These are phyloP conservation scores for Drosophila anomalipes DNA, from an alignment of 2,888 invertebrate genomes.

Conservation along the genomic window DNA sequence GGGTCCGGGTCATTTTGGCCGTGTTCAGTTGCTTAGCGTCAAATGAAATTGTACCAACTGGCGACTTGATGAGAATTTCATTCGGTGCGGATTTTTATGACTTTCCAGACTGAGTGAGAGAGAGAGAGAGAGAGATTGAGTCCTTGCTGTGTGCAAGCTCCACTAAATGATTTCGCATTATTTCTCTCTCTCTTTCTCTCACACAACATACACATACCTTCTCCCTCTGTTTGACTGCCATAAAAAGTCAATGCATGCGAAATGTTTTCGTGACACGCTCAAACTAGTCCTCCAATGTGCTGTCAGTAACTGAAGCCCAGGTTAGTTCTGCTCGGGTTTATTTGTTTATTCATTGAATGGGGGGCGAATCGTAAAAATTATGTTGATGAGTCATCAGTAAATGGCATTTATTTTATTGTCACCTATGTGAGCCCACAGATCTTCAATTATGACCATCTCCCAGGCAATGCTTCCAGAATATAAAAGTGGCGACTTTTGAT, in stretches of 20 bases:
- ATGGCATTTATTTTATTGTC: slow-evolving; percentile 80
- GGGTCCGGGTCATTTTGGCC: slow-evolving; percentile 49
- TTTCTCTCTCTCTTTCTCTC: slow-evolving; percentile 33
- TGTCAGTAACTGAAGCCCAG: slow-evolving; percentile 19
- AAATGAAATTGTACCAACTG: slow-evolving; percentile 75
- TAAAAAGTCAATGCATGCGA: slow-evolving; percentile 82
- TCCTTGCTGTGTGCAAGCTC: slow-evolving; percentile 35
- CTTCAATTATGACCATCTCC: slow-evolving; percentile 62
- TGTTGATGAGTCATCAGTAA: slow-evolving; percentile 83
- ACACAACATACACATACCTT: not conserved
- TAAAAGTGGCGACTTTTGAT: slow-evolving; percentile 50
- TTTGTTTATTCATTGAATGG: slow-evolving; percentile 82
- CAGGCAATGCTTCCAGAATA: slow-evolving; percentile 55
- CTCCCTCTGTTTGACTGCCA: slow-evolving; percentile 45
- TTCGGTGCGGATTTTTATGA: slow-evolving; percentile 78
- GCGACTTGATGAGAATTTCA: slow-evolving; percentile 78
- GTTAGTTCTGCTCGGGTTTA: slow-evolving; percentile 60
- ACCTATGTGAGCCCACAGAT: slow-evolving; percentile 43
- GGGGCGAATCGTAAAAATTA: slow-evolving; percentile 77
- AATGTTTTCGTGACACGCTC: slow-evolving; percentile 75
- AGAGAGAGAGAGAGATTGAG: slow-evolving; percentile 3
- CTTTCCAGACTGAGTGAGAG: slow-evolving; percentile 48
- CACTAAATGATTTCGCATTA: slow-evolving; percentile 82
- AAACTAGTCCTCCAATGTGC: slow-evolving; percentile 47
- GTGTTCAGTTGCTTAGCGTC: slow-evolving; percentile 72